Evolutionary conservation across 2,113 vertebrate species (phyloP).

Genomic region (Climacteris rufus): DNA sequence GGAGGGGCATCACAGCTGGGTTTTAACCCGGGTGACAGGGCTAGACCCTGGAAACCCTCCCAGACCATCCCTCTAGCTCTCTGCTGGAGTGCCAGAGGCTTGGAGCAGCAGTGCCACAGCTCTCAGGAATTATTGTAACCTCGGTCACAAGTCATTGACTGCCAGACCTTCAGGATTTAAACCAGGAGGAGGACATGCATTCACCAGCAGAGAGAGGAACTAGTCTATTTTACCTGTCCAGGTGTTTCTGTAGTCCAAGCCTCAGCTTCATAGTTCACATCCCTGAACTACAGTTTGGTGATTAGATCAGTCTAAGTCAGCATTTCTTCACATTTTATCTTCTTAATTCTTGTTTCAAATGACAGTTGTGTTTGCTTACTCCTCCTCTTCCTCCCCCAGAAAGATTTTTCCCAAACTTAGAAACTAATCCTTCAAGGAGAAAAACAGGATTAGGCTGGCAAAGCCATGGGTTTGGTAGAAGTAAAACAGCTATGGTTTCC

Average conservation of each 20-base stretch:
- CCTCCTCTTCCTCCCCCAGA: not conserved
- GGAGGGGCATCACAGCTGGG: fast-evolving
- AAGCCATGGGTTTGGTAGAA: not conserved
- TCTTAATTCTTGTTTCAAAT: not conserved
- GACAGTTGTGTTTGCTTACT: not conserved
- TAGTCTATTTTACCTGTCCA: not conserved
- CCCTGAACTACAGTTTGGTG: not conserved
- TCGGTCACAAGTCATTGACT: fast-evolving
- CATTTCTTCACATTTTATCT: not conserved
- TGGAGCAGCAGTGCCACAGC: not conserved
- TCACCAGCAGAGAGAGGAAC: not conserved
- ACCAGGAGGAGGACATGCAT: not conserved
- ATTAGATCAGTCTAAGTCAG: not conserved
- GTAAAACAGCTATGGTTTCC: not conserved
- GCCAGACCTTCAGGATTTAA: not conserved
- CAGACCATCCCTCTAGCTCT: not conserved
- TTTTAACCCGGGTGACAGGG: fast-evolving
- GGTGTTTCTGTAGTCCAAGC: not conserved
- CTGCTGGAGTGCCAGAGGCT: not conserved
- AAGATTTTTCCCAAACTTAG: not conserved
- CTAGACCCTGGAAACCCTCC: not conserved
- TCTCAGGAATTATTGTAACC: fast-evolving
- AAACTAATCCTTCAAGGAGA: not conserved
- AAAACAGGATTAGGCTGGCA: not conserved
- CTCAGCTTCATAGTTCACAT: fast-evolving